Evolutionary conservation across 2,113 vertebrate genomes (phyloP).

Genomic region (Siniperca knerii): DNA sequence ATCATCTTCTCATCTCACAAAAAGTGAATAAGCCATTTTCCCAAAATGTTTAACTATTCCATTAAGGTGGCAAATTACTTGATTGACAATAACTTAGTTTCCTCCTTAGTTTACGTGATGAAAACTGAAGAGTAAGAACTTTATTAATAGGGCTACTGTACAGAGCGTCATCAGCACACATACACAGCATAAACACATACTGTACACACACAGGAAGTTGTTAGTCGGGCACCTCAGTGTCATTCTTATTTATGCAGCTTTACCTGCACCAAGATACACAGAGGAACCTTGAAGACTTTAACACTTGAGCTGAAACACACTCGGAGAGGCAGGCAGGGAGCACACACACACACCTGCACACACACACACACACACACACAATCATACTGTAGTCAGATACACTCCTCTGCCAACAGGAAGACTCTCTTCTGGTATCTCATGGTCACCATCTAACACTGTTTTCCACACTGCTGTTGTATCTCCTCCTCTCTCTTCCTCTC

Average conservation of each 20-base stretch:
- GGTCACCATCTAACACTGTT: slow-evolving; percentile 5
- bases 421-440: slow-evolving; percentile 19
- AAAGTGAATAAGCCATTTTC: background rate
- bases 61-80: background rate
- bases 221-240: background rate
- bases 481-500: background rate
- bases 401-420: slow-evolving; percentile 2
- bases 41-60: background rate
- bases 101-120: background rate
- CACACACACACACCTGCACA: background rate
- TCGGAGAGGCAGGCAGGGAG: background rate
- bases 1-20: background rate
- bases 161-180: background rate
- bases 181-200: background rate
- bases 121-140: no score
- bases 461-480: slow-evolving; percentile 13
- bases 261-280: background rate
- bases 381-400: slow-evolving; percentile 3
- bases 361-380: background rate
- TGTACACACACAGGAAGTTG: background rate
- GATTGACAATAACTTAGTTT: background rate
- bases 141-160: background rate
- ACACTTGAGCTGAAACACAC: slow-evolving; percentile 3
- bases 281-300: slow-evolving; percentile 17
- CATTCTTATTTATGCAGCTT: background rate